These are phyloP conservation scores for Chesias legatella DNA, from an alignment of 2,888 invertebrate species.

Conservation along the genomic window DNA sequence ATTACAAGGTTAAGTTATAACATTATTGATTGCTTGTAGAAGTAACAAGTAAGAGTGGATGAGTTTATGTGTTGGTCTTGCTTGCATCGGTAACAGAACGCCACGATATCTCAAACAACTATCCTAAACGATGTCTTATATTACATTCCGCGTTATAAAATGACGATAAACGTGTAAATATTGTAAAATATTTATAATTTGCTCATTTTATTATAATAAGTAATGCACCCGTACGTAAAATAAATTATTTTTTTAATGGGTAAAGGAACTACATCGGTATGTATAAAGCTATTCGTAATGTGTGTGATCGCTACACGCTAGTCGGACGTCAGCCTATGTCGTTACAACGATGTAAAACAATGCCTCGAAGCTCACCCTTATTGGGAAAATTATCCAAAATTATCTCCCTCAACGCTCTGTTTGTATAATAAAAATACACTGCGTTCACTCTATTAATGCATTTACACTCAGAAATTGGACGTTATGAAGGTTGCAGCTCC, in stretches of 20 bases:
- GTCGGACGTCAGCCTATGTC: conserved; percentile 27
- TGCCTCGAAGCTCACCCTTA: conserved; percentile 21
- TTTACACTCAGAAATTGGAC: conserved; percentile 16
- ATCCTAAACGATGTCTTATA: conserved; percentile 28
- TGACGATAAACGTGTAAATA: conserved; percentile 32
- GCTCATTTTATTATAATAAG: conserved; percentile 22
- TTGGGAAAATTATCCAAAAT: conserved; percentile 19
- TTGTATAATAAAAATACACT: conserved; percentile 14
- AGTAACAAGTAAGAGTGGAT: too few relatives aligned
- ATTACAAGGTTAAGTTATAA: not conserved
- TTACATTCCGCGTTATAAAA: conserved; percentile 30
- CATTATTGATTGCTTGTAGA: conserved; percentile 10
- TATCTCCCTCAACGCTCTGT: conserved; percentile 14
- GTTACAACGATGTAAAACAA: conserved; percentile 21
- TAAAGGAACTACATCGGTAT: conserved; percentile 30
- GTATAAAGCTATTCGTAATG: conserved; percentile 25
- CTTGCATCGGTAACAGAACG: conserved; percentile 20
- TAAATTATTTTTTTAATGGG: conserved; percentile 21
- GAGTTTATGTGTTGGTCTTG: too few relatives aligned
- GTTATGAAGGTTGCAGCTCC: conserved; percentile 10
- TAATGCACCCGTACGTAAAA: conserved; percentile 30
- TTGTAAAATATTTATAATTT: conserved; percentile 33
- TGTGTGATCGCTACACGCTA: conserved; percentile 19
- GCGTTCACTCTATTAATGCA: conserved; percentile 13
- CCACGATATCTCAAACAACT: conserved; percentile 20